Base-by-base conservation (phyloP, 37 sponge, comb jelly and placozoan genomes). In the Amphimedon queenslandica region DNA sequence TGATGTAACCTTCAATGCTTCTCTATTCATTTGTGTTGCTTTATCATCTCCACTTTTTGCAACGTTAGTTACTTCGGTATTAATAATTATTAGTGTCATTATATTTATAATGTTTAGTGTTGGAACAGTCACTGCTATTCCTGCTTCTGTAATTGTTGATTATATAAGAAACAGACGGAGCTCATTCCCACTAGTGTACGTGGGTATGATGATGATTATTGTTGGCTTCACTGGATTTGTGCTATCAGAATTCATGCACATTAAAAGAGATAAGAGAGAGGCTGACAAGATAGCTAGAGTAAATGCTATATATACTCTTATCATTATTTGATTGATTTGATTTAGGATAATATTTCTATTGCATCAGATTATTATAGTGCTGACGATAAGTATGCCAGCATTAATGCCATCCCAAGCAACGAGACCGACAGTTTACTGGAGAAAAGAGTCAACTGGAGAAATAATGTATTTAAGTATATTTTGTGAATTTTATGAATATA, bases 41-140 rank as follows among this genome's bases (percentile, higher is more conserved):
- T 55, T 90, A 3, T 73, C 82, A 3, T 90, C 90, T 24, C 85
- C 90, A 11, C 86, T 84, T 16, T 90, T 85, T 84, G 78, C 82
- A 63, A 61, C 73, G 89, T 88, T 37, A 77, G 82, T 37, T n/a
- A n/a, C n/a, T n/a, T n/a, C n/a, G n/a, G n/a, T n/a, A 24, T 4
- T 30, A 5, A 58, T 23, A 18, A 47, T 47, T 18, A 8, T 47
- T 47, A 47, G 8, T 18, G 13, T 8, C 51, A 47, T 47, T 47
- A 11, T 25, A 10, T 31, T 56, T 56, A 10, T 55, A 25, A 10
- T 53, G 2, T 78, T 2, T 55, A 88, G 89, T 30, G 86, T 90
- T 77, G 90, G 90, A 1, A 56, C 55, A 40, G 66, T 85, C 3
- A 42, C 81, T 24, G 73, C 67, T 6, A 66, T 90, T 18, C 90